Evolutionary conservation across 2,888 invertebrate species (phyloP).

Genomic region (Mellilla xanthometata): DNA sequence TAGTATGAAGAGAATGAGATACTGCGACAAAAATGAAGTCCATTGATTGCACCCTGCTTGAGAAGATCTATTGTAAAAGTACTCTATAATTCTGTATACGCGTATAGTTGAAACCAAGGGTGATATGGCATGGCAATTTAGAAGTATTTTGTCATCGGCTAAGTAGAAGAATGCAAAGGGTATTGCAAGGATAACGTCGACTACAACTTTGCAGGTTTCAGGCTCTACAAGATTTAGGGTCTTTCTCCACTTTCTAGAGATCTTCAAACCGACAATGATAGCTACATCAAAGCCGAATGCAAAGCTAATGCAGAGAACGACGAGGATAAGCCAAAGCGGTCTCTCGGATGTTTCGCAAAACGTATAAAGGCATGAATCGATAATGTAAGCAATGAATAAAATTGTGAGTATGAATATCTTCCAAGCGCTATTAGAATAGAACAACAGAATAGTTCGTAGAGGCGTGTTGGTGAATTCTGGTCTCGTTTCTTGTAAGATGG

Average conservation of each 20-base stretch:
- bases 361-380: conserved; percentile 67
- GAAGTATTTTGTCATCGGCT: conserved; percentile 34
- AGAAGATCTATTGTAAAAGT: conserved; percentile 66
- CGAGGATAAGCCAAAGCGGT: conserved; percentile 52
- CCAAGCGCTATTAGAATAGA: conserved; percentile 67
- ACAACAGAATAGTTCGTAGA: conserved; percentile 56
- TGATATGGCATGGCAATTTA: conserved; percentile 59
- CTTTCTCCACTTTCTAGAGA: conserved; percentile 69
- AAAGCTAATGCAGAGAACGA: conserved; percentile 56
- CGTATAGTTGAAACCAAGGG: conserved; percentile 65
- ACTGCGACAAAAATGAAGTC: conserved; percentile 74
- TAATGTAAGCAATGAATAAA: conserved; percentile 58
- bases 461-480: conserved; percentile 61
- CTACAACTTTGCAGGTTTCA: conserved; percentile 50
- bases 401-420: conserved; percentile 59
- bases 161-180: conserved; percentile 67
- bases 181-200: conserved; percentile 61
- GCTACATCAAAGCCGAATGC: conserved; percentile 62
- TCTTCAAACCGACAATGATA: conserved; percentile 63
- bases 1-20: conserved; percentile 65
- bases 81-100: conserved; percentile 66
- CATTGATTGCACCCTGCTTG: conserved; percentile 76
- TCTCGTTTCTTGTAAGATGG: conserved; percentile 64
- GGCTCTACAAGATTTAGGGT: conserved; percentile 74
- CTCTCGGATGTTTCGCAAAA: conserved; percentile 49